Percentiles rank a stretch among this genome's conserved stretches.
These are phyloP conservation scores for Calephelis nemesis DNA, from an alignment of 1,140 invertebrate species.

Conservation along the genomic window DNA sequence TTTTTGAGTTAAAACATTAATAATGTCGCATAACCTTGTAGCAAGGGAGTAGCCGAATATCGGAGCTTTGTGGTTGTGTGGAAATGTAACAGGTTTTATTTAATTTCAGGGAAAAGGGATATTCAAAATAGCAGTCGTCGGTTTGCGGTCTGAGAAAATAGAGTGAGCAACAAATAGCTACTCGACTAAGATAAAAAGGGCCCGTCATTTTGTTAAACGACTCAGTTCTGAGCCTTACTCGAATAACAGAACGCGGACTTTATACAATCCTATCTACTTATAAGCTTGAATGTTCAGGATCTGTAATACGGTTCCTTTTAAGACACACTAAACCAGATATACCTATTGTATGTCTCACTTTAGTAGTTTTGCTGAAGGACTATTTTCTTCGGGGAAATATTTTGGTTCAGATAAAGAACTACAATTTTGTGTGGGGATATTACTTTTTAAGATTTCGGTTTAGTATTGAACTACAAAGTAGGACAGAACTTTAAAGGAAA, in stretches of 20 bases:
- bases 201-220: slow-evolving; percentile 45
- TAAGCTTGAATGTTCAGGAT: slow-evolving; percentile 16
- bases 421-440: not conserved
- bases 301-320: slow-evolving; percentile 6
- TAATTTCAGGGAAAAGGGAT: slow-evolving; percentile 57
- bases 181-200: slow-evolving; percentile 44
- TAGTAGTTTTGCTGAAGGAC: not conserved
- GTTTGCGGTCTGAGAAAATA: slow-evolving; percentile 63
- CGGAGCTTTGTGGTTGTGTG: slow-evolving; percentile 24
- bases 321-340: slow-evolving; percentile 4
- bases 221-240: slow-evolving; percentile 27
- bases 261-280: slow-evolving; percentile 15
- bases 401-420: not conserved
- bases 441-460: too few species aligned
- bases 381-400: slow-evolving; percentile 1
- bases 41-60: slow-evolving; percentile 3
- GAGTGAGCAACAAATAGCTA: slow-evolving; percentile 58
- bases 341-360: slow-evolving; percentile 2
- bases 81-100: slow-evolving; percentile 45
- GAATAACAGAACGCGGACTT: slow-evolving; percentile 24
- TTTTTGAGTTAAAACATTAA: slow-evolving; percentile 4
- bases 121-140: slow-evolving; percentile 61
- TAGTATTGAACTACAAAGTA: too few species aligned
- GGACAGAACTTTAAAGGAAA: too few species aligned
- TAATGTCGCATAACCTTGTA: slow-evolving; percentile 11